Evolutionary conservation across 2,797 vertebrate species (phyloP), one percentile per base, ranked within the genome.

Genomic region (Mionectes olivaceus): DNA sequence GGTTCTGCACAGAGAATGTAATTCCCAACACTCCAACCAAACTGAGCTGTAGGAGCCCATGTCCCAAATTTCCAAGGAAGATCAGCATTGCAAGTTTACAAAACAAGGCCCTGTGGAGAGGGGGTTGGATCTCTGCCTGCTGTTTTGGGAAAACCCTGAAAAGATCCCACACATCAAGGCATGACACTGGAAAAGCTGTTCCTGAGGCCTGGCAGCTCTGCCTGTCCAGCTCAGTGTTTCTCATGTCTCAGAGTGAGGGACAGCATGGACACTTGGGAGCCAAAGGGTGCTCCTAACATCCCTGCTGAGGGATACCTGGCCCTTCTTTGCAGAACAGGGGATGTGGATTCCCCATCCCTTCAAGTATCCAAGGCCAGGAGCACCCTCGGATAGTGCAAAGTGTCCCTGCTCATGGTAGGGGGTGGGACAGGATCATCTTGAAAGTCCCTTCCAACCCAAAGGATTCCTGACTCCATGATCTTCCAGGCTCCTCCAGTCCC

Each of bases 131-230:
- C 90, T 67, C 61, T 49, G 64, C 78, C 76, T 87, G 74, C 76
- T 96, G 93, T 37, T 93, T 87, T 93, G 94, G 93, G 82, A 81
- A 78, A 93, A 92, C 85, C 52, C 83, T 65, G 93, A 90, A 50
- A 74, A 95, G 33, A 13, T 15, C 50, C 16, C 63, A 9, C 32
- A 79, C 37, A 69, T 3, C 52, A 49, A 83, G 69, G 77, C 15
- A 17, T 5, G 78, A 44, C 73, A 8, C 5, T 46, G 87, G 52
- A 56, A 65, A 61, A 78, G 73, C 50, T 52, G 52, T 6, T 77
- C 78, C 79, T 44, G 50, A 65, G 33, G 9, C 13, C 64, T 70
- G 74, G 30, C 0, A 2, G 3, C 30, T 19, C 59, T 59, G 37
- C 5, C 77, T 77, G 32, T 10, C 11, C 57, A 39, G 65, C 10